Evolutionary conservation across 2,888 invertebrate genomes (phyloP), one percentile per base, ranked within the genome.

Genomic region (Hemistola chrysoprasaria): DNA sequence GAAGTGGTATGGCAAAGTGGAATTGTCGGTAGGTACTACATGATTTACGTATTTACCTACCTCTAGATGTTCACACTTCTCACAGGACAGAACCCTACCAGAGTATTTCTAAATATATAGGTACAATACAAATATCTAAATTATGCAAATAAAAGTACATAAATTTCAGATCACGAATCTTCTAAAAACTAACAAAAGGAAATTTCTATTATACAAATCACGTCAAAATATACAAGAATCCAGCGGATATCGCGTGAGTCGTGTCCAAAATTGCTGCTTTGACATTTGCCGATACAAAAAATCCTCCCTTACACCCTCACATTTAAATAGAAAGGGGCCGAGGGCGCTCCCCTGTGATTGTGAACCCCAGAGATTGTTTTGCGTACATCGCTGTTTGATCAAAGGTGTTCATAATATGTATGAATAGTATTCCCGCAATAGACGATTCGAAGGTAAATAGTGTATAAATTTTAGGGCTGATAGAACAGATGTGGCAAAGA

Each of bases 401-500:
- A 36, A 21, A 11, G 40, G 10, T 21, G 30, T 8, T 9, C 11
- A 34, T 31, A 26, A 29, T 11, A 30, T 31, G 39, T 29, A 37
- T 38, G 8, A 35, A n/a, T 33, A 16, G 29, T 9, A 40, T 33
- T 28, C 35, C 40, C 32, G 46, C 32, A 23, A 40, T 46, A 32
- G 42, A 39, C n/a, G 23, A 33, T 6, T 9, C 3, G 29, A 33
- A 30, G 7, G 20, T 40, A 28, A 37, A 29, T 37, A 26, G 11
- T 9, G 23, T 30, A 11, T n/a, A n/a, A n/a, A n/a, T 21, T 29
- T 35, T 30, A 34, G 6, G 16, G 28, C 24, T 29, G 40, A 8
- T 8, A 30, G 36, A 78, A 72, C 83, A 83, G 82, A 83, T 83
- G 81, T 74, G 68, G 57, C 44, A 41, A 59, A 66, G 76, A 75